A percentile compares a stretch with the other conserved stretches of the same genome.
Evolutionary conservation across 2,113 vertebrate genomes (phyloP).

Genomic region (Pelecanus crispus): DNA sequence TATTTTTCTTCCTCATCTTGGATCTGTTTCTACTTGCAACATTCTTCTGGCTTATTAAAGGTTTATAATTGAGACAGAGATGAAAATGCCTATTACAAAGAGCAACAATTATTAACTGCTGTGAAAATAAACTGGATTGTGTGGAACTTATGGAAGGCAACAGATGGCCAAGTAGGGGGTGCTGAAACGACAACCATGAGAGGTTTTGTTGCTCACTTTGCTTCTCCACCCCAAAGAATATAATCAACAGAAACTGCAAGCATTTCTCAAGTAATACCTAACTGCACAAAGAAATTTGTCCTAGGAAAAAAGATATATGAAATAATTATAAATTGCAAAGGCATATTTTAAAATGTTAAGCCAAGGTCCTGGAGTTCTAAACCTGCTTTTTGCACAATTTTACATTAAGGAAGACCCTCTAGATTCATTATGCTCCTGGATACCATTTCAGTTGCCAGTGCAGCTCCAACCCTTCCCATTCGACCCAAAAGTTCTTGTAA

Average conservation of each 20-base stretch:
- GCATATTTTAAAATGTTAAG: neutral
- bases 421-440: neutral
- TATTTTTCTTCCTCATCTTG: neutral
- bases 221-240: neutral
- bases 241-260: neutral
- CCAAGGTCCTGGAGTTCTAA: neutral
- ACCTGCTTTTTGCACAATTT: neutral
- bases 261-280: neutral
- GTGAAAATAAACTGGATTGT: slow-evolving; percentile 42
- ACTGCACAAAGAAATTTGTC: neutral
- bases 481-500: neutral
- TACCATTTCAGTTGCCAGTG: neutral
- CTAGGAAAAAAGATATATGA: neutral
- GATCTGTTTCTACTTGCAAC: slow-evolving; percentile 13
- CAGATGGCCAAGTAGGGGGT: slow-evolving; percentile 54
- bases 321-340: neutral
- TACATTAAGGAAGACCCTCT: neutral
- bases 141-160: slow-evolving; percentile 65
- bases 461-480: neutral
- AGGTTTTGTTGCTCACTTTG: neutral
- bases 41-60: slow-evolving; percentile 3
- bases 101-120: neutral
- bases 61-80: neutral
- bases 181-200: slow-evolving; percentile 21
- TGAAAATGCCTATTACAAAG: neutral